phyloP scores from a whole-genome alignment of 2,888 invertebrate species.

The Chrysomela aeneicollis region DNA sequence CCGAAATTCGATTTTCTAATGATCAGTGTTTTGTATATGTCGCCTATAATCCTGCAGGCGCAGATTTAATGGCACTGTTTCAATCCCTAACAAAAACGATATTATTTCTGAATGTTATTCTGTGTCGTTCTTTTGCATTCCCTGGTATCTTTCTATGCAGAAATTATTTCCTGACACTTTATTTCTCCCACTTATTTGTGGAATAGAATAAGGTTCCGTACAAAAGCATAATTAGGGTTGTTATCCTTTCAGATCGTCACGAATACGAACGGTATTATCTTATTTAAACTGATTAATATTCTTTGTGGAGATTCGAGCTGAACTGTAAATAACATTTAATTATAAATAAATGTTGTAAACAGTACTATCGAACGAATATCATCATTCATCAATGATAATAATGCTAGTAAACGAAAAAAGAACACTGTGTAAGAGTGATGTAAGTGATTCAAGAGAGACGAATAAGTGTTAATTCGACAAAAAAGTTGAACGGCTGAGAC shows the following conservation, averaged over 20 bases:
- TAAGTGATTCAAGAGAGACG: conserved; percentile 8
- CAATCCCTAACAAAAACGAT: too few relatives aligned
- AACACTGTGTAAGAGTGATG: conserved; percentile 6
- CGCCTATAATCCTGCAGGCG: too few relatives aligned
- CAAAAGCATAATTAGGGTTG: conserved; percentile 10
- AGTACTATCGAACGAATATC: conserved; percentile 28
- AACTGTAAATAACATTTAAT: conserved; percentile 39
- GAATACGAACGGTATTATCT: conserved; percentile 32
- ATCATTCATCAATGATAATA: conserved; percentile 10
- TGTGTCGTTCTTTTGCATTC: too few relatives aligned
- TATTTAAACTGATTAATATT: conserved; percentile 33
- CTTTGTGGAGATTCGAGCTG: conserved; percentile 29
- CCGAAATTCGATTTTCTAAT: too few relatives aligned
- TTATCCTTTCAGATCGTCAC: conserved; percentile 11
- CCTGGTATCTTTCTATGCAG: too few relatives aligned
- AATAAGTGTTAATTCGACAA: conserved; percentile 18
- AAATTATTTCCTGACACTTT: too few relatives aligned
- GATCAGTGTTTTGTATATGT: too few relatives aligned
- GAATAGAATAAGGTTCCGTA: too few relatives aligned
- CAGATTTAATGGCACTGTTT: too few relatives aligned
- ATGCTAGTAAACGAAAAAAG: conserved; percentile 14
- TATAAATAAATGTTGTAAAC: conserved; percentile 35
- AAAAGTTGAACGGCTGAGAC: conserved; percentile 23
- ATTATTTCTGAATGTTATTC: too few relatives aligned
- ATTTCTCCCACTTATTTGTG: too few relatives aligned